phyloP scores from a whole-genome alignment of 2,888 invertebrate genomes.

The Steinernema scapterisci region DNA sequence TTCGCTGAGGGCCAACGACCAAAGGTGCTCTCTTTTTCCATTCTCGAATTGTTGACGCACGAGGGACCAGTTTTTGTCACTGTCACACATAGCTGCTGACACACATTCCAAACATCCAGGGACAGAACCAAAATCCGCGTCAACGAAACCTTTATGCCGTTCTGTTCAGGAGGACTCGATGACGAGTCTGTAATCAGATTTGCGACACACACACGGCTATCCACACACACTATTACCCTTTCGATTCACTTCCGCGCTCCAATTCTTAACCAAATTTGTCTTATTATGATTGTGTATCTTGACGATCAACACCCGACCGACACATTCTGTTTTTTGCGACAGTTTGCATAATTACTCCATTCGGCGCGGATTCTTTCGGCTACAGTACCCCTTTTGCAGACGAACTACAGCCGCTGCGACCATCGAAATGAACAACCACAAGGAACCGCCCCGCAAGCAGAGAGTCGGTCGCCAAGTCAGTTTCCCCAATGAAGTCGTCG shows the following conservation, averaged over 20 bases:
- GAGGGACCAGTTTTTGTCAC: neutral
- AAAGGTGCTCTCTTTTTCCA: conserved; percentile 27
- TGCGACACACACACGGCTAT: conserved; percentile 13
- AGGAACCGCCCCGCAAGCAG: neutral
- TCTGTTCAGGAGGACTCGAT: conserved; percentile 25
- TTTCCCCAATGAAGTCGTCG: conserved; percentile 16
- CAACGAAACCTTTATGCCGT: conserved; percentile 30
- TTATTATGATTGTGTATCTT: neutral
- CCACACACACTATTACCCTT: conserved; percentile 30
- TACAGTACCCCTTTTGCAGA: neutral
- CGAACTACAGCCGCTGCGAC: conserved; percentile 15
- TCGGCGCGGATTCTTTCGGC: neutral
- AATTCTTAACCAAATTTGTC: conserved; percentile 22
- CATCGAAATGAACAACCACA: conserved; percentile 20
- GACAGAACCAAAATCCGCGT: conserved; percentile 17
- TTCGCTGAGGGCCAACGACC: conserved; percentile 18
- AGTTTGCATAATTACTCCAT: neutral
- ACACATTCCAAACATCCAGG: neutral
- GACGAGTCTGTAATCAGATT: conserved; percentile 26
- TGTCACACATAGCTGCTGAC: conserved; percentile 8
- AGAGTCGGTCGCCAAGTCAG: conserved; percentile 26
- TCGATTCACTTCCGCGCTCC: conserved; percentile 31
- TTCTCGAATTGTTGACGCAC: neutral
- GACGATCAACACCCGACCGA: neutral
- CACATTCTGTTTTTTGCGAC: neutral